Conservation (phyloP, 2,113 vertebrate genomes). For the Tachuris rubrigastra region DNA sequence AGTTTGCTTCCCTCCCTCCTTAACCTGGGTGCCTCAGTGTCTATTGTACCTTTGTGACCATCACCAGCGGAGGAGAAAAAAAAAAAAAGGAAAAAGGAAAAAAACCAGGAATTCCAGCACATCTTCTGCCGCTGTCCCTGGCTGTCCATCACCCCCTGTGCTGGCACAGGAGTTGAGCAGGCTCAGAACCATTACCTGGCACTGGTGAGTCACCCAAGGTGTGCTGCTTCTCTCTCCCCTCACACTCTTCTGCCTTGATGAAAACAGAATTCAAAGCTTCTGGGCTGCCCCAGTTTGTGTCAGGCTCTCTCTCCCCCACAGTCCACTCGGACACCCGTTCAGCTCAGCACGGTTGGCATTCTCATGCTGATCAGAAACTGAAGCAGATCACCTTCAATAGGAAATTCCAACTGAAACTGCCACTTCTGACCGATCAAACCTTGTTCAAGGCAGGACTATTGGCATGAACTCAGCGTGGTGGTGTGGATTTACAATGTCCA, state of each 20-base stretch:
- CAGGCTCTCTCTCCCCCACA: neutral
- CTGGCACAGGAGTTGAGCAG: neutral
- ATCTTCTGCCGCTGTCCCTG: neutral
- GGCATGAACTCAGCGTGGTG: neutral
- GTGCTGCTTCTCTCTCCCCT: neutral
- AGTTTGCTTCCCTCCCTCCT: neutral
- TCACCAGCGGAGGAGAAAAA: neutral
- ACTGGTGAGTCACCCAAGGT: neutral
- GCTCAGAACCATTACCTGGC: neutral
- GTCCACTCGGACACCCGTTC: neutral
- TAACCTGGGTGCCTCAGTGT: constrained; percentile 12
- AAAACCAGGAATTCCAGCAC: neutral
- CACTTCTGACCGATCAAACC: neutral
- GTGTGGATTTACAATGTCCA: neutral
- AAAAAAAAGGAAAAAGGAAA: accelerated
- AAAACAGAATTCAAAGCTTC: neutral
- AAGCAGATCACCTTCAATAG: neutral
- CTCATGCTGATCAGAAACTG: neutral
- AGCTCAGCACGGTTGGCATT: neutral
- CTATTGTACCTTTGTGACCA: neutral
- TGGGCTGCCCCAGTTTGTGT: neutral
- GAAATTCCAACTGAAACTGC: neutral
- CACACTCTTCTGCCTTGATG: neutral
- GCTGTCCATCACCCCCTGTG: neutral
- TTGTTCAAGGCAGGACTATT: neutral